Evolutionary conservation across 1,140 invertebrate species (phyloP).

Genomic region (Drosophila pachea): DNA sequence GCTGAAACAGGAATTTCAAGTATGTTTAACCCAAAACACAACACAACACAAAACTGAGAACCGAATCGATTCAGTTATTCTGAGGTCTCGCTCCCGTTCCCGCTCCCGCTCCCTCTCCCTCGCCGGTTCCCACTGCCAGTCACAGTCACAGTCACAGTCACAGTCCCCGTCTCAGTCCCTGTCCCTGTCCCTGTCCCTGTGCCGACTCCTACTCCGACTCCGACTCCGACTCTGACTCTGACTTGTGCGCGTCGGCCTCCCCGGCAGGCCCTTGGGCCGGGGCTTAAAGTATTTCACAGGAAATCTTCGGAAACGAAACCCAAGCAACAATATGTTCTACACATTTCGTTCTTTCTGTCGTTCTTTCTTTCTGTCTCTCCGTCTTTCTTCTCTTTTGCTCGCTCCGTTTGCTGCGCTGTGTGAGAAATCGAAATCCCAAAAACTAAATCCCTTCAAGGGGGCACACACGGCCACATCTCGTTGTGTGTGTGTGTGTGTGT

Average conservation of each 20-base stretch:
- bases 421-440: slow-evolving; percentile 77
- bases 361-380: background rate
- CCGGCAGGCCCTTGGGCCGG: slow-evolving; percentile 38
- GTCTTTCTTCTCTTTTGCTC: slow-evolving; percentile 13
- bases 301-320: slow-evolving; percentile 73
- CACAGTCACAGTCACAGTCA: slow-evolving; percentile 12
- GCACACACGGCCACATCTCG: slow-evolving; percentile 54
- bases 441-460: slow-evolving; percentile 75
- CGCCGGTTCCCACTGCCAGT: no score
- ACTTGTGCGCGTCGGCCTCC: slow-evolving; percentile 30
- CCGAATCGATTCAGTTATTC: slow-evolving; percentile 25
- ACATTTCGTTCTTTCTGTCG: slow-evolving; percentile 57
- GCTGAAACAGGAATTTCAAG: slow-evolving; percentile 78
- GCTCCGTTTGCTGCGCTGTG: slow-evolving; percentile 31
- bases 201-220: no score
- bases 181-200: background rate
- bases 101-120: background rate
- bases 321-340: slow-evolving; percentile 75
- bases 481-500: slow-evolving; percentile 48
- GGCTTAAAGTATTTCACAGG: slow-evolving; percentile 78
- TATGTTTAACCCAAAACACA: slow-evolving; percentile 74
- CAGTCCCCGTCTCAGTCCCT: background rate
- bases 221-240: slow-evolving; percentile 12
- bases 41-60: slow-evolving; percentile 32
- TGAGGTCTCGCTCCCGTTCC: background rate